phyloP scores from a whole-genome alignment of 2,113 vertebrate genomes.

The Seriola aureovittata region DNA sequence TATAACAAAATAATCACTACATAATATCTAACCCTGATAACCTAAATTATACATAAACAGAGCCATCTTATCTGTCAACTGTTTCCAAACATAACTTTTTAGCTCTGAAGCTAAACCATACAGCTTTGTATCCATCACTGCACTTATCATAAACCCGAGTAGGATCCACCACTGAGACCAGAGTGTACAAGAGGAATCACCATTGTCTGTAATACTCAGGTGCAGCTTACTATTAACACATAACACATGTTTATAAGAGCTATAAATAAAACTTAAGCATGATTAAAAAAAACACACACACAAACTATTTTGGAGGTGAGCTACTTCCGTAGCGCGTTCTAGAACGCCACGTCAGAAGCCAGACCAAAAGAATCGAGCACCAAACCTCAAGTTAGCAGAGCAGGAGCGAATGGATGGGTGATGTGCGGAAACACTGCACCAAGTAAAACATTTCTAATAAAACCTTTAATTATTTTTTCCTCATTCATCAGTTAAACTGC shows the following conservation, averaged over 20 bases:
- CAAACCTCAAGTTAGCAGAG: conserved; percentile 3
- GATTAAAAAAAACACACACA: neutral
- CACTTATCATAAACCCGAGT: neutral
- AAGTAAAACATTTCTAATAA: neutral
- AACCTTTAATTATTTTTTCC: neutral
- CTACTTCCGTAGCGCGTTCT: conserved; percentile 69
- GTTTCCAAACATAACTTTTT: neutral
- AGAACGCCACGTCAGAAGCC: conserved; percentile 91
- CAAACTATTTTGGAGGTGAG: neutral
- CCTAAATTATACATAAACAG: neutral
- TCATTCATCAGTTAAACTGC: neutral
- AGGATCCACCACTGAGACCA: neutral
- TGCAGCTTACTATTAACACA: neutral
- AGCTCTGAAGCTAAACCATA: neutral
- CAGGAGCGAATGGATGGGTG: neutral
- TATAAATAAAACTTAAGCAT: neutral
- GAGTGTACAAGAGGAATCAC: neutral
- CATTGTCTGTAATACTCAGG: neutral
- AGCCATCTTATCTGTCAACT: neutral
- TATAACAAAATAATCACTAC: neutral
- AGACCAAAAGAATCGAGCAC: conserved; percentile 66
- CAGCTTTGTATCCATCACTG: conserved; percentile 3
- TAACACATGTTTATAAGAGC: accelerated
- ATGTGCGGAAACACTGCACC: neutral
- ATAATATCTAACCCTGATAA: neutral